Evolutionary conservation across 35 echinoderm and acorn worm species (phyloP).

Genomic region (Apostichopus japonicus): DNA sequence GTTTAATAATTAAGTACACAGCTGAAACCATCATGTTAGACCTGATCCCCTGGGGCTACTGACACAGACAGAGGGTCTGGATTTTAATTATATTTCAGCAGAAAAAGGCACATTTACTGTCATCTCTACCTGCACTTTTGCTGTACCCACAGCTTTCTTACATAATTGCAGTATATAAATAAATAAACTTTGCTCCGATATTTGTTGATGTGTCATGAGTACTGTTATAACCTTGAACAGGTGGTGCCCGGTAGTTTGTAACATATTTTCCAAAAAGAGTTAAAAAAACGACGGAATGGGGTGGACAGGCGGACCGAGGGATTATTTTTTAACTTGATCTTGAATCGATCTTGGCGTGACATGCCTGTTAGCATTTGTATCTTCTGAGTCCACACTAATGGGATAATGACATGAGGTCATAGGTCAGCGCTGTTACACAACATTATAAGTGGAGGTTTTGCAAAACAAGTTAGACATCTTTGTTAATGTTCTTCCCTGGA

Average conservation of each 20-base stretch:
- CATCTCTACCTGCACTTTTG: not conserved
- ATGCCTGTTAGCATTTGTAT: no score
- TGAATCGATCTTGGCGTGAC: no score
- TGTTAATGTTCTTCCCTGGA: no score
- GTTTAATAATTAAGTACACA: constrained; percentile 37
- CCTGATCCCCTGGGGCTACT: constrained; percentile 20
- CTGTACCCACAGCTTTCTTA: not conserved
- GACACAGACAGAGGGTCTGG: constrained; percentile 43
- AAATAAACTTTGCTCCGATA: not conserved
- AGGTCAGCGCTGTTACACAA: no score
- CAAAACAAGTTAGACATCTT: no score
- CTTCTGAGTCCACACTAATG: no score
- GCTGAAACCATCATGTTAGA: constrained; percentile 26
- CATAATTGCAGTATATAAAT: not conserved
- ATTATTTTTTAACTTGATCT: no score
- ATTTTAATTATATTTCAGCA: constrained; percentile 37
- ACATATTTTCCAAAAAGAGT: not conserved
- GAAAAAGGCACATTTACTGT: constrained; percentile 6
- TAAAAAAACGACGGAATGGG: no score
- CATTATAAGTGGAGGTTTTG: no score
- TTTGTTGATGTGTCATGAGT: not conserved
- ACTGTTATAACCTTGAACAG: not conserved
- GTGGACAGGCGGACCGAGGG: no score
- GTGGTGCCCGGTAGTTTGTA: not conserved
- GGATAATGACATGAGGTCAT: no score